Percentiles rank a stretch among this genome's conserved stretches.
phyloP scores from a whole-genome alignment of 2,888 invertebrate species.

The Steinernema hermaphroditum region DNA sequence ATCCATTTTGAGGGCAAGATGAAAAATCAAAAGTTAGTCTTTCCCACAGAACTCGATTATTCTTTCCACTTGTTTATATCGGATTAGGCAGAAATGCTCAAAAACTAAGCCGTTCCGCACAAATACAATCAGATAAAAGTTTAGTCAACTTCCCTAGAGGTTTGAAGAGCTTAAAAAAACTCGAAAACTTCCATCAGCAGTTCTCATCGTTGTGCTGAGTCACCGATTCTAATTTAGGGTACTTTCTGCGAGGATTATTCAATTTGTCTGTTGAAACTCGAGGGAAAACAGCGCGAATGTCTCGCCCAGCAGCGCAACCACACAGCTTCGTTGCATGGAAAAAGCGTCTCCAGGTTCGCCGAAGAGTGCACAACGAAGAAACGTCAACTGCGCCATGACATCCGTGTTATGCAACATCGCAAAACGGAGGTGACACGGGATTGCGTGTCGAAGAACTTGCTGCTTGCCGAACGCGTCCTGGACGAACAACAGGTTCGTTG shows the following conservation, averaged over 20 bases:
- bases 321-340: neutral
- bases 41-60: neutral
- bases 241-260: conserved; percentile 41
- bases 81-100: no score
- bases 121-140: no score
- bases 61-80: no score
- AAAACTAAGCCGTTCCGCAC: no score
- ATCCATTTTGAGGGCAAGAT: neutral
- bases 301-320: conserved; percentile 28
- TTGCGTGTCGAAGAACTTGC: conserved; percentile 36
- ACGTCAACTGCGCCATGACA: conserved; percentile 34
- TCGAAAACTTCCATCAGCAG: neutral
- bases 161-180: neutral
- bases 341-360: neutral
- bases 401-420: conserved; percentile 35
- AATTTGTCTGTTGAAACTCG: conserved; percentile 39
- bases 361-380: conserved; percentile 34
- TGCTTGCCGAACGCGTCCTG: conserved; percentile 33
- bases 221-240: conserved; percentile 3
- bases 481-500: conserved; percentile 20
- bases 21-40: neutral
- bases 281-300: conserved; percentile 43
- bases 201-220: neutral
- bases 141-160: no score
- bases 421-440: conserved; percentile 40